Base-by-base conservation (phyloP, 2,797 vertebrate species). In the Rhyacichthys aspro region DNA sequence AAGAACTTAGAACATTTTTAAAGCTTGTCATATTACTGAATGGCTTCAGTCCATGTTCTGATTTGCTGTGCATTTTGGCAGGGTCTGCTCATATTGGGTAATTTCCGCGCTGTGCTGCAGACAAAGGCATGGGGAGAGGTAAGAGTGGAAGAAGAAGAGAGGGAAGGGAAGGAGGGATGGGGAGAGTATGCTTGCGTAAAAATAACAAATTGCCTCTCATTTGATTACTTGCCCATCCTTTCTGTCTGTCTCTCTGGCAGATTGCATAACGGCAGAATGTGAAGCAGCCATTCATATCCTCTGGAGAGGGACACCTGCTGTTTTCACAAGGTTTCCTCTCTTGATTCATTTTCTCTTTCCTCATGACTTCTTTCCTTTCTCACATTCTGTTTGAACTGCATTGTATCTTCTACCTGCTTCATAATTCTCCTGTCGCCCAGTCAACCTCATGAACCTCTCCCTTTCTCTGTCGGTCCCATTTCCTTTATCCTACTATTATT, bases 161-260 rank as follows among this genome's bases (percentile, higher is more conserved):
- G 69, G 36, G 32, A 45, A 43, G 43, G 50, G 60, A 59, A 28
- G 63, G 59, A 57, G 52, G 71, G 56, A 65, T 55, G 55, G 37
- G 53, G 59, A 67, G 65, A 73, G 75, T 63, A 70, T 72, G 80
- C 80, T 81, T 56, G 72, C 63, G 49, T 84, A 83, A 83, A 88
- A 88, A 89, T 79, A 89, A 89, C 85, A 89, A 90, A 89, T 88
- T 85, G 85, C 82, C 77, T 85, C 71, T 88, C 81, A 86, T 88
- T 84, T 89, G 83, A 89, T 89, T 84, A 83, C 73, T 72, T 32
- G 59, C 69, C 76, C 76, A 68, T 75, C 67, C 61, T 66, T 55
- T 59, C 52, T 45, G 53, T 28, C 56, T 55, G 34, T 43, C 39
- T 57, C 43, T 52, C 8, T 32, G 53, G 37, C 14, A 48, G 52